Evolutionary conservation across 2,888 invertebrate species (phyloP).

Genomic region (Scaptomyza parva): DNA sequence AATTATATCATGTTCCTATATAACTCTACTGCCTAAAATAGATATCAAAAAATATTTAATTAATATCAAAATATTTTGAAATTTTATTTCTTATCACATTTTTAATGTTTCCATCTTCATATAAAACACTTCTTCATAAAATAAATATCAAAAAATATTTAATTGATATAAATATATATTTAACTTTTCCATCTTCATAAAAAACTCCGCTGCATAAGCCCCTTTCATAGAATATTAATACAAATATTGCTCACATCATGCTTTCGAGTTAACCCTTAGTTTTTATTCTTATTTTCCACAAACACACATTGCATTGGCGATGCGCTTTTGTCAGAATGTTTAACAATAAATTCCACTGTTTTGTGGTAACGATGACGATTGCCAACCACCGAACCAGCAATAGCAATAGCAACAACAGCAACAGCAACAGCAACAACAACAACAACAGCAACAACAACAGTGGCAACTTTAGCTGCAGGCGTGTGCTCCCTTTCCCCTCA

Average conservation of each 20-base stretch:
- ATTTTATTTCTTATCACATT: too few species aligned
- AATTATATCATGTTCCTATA: not conserved
- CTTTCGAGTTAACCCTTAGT: slow-evolving; percentile 50
- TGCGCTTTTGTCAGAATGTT: slow-evolving; percentile 77
- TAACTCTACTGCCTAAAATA: too few species aligned
- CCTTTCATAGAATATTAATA: not conserved
- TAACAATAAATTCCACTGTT: slow-evolving; percentile 76
- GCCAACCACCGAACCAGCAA: slow-evolving; percentile 52
- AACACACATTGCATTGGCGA: too few species aligned
- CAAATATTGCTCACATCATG: slow-evolving; percentile 54
- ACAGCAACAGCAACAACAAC: not conserved
- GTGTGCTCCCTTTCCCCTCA: slow-evolving; percentile 14
- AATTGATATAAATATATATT: too few species aligned
- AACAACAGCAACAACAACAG: slow-evolving; percentile 46
- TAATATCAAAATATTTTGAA: too few species aligned
- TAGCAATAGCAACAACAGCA: not conserved
- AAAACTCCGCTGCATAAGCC: too few species aligned
- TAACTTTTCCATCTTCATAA: too few species aligned
- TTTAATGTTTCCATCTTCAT: too few species aligned
- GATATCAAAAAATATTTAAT: too few species aligned
- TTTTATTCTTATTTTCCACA: slow-evolving; percentile 1
- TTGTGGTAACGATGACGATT: slow-evolving; percentile 81
- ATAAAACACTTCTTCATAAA: too few species aligned
- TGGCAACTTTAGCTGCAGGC: slow-evolving; percentile 77
- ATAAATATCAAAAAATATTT: too few species aligned